Evolutionary conservation across 2,113 vertebrate genomes (phyloP).

Genomic region (Pseudolaguvia tuberculata): DNA sequence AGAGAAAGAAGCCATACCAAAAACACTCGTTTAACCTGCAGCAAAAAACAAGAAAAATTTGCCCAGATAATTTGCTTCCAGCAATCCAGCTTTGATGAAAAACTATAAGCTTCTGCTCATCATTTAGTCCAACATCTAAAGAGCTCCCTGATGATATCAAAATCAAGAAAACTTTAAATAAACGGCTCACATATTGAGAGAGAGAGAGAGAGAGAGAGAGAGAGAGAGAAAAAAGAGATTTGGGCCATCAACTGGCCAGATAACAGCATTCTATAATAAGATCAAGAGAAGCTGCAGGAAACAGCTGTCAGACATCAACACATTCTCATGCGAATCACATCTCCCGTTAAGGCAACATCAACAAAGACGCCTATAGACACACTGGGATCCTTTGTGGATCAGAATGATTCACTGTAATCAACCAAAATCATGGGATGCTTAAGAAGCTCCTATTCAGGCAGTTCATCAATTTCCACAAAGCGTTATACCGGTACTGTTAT

Average conservation of each 20-base stretch:
- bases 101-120: conserved; percentile 8
- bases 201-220: background rate
- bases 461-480: conserved; percentile 26
- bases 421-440: conserved; percentile 36
- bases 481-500: conserved; percentile 19
- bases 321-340: conserved; percentile 22
- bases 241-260: conserved; percentile 24
- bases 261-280: conserved; percentile 33
- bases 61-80: background rate
- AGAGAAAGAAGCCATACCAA: background rate
- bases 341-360: conserved; percentile 50
- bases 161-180: conserved; percentile 26
- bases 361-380: conserved; percentile 38
- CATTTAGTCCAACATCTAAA: conserved; percentile 11
- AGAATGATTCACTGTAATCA: conserved; percentile 31
- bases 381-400: conserved; percentile 24
- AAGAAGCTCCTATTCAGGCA: conserved; percentile 27
- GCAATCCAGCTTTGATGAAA: conserved; percentile 6
- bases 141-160: conserved; percentile 27
- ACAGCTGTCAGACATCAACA: conserved; percentile 14
- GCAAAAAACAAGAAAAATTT: conserved; percentile 21
- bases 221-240: conserved; percentile 15
- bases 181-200: conserved; percentile 17
- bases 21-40: conserved; percentile 19
- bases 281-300: conserved; percentile 21